Evolutionary conservation across 1,140 invertebrate species (phyloP), one percentile per base, ranked within the genome.

Genomic region (Sarcophaga peregrina): DNA sequence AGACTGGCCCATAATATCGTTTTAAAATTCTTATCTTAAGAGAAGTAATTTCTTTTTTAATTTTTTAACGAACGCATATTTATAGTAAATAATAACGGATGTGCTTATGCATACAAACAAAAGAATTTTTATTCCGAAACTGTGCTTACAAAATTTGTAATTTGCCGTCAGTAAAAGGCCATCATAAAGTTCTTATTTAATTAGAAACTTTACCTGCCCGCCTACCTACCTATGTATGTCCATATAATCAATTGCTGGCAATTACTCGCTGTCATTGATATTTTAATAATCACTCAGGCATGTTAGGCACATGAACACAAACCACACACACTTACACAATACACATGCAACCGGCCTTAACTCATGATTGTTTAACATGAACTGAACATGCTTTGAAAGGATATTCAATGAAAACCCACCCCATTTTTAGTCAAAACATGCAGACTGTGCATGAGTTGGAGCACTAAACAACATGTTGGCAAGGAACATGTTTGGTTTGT

Each of bases 311-410:
- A 20, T 20, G 8, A 58, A 58, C 13, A 58, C 11, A 68, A n/a
- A n/a, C n/a, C n/a, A 68, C 7, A 68, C 58, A 68, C 17, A 68
- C n/a, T n/a, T n/a, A n/a, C n/a, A n/a, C n/a, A n/a, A n/a, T n/a
- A n/a, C 17, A 68, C 58, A 62, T 62, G 8, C 17, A n/a, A n/a
- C 8, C 62, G 9, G n/a, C 62, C 50, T 50, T 20, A 50, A 78
- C 75, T 50, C 75, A 78, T 17, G 75, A 20, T 25, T 10, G 75
- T 50, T 78, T 78, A 78, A 10, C n/a, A 52, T 11, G 10, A 78
- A 78, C 75, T 78, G 25, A 20, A 17, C 25, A 37, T 37, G 25
- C 25, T 37, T 37, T 37, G 4, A 37, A 37, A 37, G 25, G 25
- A 37, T 37, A 2, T 37, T 37, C 4, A 37, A 4, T 2, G 25